Evolutionary conservation across 2,113 vertebrate genomes (phyloP).

Genomic region (Camelus dromedarius): DNA sequence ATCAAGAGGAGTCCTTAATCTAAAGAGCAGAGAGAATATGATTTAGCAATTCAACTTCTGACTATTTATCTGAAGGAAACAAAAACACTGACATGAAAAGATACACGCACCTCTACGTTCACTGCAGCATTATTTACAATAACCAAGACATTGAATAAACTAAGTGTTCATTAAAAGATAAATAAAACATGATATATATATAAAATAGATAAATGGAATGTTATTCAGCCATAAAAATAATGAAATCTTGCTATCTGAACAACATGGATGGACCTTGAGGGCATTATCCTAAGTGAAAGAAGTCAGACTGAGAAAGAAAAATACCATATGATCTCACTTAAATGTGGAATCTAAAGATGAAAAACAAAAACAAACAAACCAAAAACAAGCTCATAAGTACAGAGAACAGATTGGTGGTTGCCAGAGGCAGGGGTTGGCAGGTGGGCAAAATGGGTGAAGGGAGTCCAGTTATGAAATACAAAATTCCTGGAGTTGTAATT

Average conservation of each 20-base stretch:
- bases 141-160: neutral
- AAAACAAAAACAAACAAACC: no score
- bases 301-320: neutral
- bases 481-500: neutral
- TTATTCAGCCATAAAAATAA: neutral
- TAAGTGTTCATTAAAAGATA: neutral
- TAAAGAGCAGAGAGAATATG: neutral
- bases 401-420: neutral
- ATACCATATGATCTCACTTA: neutral
- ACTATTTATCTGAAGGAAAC: neutral
- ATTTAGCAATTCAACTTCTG: neutral
- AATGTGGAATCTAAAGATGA: no score
- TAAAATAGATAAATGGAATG: neutral
- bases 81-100: neutral
- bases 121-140: neutral
- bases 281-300: neutral
- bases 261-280: no score
- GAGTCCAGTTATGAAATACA: neutral
- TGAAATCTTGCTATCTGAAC: neutral
- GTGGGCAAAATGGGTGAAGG: neutral
- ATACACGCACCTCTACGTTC: neutral
- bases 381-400: no score
- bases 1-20: neutral
- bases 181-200: neutral
- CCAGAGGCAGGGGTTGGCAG: neutral